phyloP scores from a whole-genome alignment of 2,113 vertebrate species.

The Bubalus kerabau region DNA sequence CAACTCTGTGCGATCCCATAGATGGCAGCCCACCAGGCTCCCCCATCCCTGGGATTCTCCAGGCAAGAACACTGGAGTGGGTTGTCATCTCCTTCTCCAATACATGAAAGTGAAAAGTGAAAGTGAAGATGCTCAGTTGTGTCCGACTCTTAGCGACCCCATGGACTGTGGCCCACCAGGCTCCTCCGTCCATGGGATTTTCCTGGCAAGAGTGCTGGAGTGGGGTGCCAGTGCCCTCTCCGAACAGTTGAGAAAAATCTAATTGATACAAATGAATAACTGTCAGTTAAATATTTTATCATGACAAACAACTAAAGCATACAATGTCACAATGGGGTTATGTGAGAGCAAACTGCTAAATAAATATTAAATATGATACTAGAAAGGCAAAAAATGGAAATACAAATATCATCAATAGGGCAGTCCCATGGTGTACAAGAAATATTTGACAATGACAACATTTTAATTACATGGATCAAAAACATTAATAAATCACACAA shows the following conservation, averaged over 20 bases:
- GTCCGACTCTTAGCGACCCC: no score
- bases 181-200: no score
- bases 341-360: background rate
- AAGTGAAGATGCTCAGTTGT: no score
- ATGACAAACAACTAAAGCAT: background rate
- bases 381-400: background rate
- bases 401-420: background rate
- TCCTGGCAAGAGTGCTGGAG: no score
- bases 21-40: no score
- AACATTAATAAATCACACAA: background rate
- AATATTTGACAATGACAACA: background rate
- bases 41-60: no score
- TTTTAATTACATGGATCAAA: background rate
- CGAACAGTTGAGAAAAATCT: background rate
- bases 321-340: background rate
- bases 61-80: no score
- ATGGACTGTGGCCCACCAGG: no score
- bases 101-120: no score
- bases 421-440: background rate
- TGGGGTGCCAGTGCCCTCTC: no score
- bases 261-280: background rate
- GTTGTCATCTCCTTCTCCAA: no score
- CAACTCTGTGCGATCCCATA: no score
- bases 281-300: background rate
- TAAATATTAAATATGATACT: background rate